phyloP scores from a whole-genome alignment of 2,113 vertebrate species.

The Lipophrys pholis region DNA sequence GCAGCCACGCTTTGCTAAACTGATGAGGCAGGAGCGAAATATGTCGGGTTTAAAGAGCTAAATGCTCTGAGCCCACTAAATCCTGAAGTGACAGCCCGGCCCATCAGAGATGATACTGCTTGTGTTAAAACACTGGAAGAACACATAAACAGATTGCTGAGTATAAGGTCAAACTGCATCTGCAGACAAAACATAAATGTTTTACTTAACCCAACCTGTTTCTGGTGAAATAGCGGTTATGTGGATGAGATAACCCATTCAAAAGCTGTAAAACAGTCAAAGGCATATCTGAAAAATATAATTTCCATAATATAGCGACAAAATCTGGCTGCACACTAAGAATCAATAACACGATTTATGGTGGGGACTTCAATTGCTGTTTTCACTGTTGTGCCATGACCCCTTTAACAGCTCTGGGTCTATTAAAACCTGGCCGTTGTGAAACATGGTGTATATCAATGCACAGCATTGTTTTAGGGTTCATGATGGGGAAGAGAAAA shows the following conservation, averaged over 20 bases:
- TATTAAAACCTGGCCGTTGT: neutral
- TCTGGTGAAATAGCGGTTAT: neutral
- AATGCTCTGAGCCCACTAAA: conserved; percentile 51
- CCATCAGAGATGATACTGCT: conserved; percentile 53
- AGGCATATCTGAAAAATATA: neutral
- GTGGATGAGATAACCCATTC: neutral
- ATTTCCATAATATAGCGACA: neutral
- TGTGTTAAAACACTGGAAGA: conserved; percentile 34
- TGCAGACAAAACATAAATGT: conserved; percentile 13
- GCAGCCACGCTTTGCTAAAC: conserved; percentile 63
- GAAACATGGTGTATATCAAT: neutral
- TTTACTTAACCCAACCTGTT: neutral
- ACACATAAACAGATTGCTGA: conserved; percentile 32
- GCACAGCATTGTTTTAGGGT: neutral
- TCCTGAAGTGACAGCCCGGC: conserved; percentile 53
- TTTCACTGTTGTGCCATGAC: neutral
- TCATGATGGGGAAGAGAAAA: no score
- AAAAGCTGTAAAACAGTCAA: neutral
- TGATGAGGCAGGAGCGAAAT: conserved; percentile 42
- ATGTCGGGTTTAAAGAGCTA: conserved; percentile 50
- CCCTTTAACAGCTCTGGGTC: neutral
- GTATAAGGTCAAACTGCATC: conserved; percentile 44
- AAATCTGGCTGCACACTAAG: neutral
- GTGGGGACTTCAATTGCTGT: neutral
- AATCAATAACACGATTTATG: neutral